phyloP scores from a whole-genome alignment of 1,140 invertebrate genomes.

The Hylyphantes graminicola region DNA sequence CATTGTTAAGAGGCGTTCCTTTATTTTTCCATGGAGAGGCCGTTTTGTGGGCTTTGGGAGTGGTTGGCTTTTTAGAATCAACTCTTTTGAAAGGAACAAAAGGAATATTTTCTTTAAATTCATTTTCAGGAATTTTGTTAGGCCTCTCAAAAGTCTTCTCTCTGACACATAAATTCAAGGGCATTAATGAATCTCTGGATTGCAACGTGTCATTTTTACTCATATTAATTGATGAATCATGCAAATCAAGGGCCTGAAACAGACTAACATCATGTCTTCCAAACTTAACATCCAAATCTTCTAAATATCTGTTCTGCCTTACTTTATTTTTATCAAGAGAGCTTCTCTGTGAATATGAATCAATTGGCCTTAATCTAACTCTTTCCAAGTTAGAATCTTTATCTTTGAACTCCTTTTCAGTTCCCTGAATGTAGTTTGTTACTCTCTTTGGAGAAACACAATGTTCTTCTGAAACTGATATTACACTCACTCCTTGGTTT shows the following conservation, averaged over 20 bases:
- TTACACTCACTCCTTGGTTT: too few relatives aligned
- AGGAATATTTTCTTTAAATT: slow-evolving; percentile 50
- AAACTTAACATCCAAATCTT: background rate
- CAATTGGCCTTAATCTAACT: too few relatives aligned
- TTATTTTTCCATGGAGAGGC: background rate
- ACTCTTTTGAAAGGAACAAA: background rate
- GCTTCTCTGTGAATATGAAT: too few relatives aligned
- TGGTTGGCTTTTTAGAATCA: background rate
- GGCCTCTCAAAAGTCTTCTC: background rate
- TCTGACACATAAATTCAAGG: slow-evolving; percentile 42
- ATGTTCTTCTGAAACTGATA: too few relatives aligned
- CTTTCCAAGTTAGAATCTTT: too few relatives aligned
- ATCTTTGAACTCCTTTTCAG: too few relatives aligned
- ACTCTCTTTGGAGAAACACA: too few relatives aligned
- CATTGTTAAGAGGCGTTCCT: too few relatives aligned
- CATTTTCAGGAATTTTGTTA: background rate
- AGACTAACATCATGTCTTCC: background rate
- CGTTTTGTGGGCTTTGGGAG: background rate
- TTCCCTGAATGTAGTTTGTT: too few relatives aligned
- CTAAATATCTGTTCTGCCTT: too few relatives aligned
- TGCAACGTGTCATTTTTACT: slow-evolving; percentile 1
- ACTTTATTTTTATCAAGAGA: too few relatives aligned
- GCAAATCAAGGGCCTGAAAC: slow-evolving; percentile 47
- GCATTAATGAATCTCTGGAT: slow-evolving; percentile 41
- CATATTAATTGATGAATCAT: slow-evolving; percentile 23